Conservation (phyloP, 1,140 invertebrate species). For the Drosophila rhopaloa region DNA sequence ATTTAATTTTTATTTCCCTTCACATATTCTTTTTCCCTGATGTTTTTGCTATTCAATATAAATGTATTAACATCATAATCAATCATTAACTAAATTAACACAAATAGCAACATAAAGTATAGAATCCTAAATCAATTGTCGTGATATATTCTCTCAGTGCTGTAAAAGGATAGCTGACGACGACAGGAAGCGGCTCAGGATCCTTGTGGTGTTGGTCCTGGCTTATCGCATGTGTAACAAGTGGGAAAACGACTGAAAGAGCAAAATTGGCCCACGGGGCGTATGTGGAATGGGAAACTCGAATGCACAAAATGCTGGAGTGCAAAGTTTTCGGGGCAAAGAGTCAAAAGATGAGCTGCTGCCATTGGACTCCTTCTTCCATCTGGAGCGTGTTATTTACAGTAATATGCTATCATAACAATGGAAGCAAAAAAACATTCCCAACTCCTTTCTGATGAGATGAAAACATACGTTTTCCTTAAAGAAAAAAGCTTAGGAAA, state of each 20-base stretch:
- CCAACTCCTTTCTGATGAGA: conserved; percentile 16
- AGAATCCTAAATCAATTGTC: neutral
- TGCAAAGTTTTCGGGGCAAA: neutral
- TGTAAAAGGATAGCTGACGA: neutral
- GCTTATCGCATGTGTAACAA: conserved; percentile 51
- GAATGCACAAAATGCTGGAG: conserved; percentile 8
- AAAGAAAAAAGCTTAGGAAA: neutral
- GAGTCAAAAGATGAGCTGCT: neutral
- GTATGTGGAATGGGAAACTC: neutral
- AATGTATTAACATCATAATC: no score
- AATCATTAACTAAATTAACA: no score
- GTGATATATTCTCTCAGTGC: neutral
- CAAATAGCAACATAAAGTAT: no score
- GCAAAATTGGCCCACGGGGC: neutral
- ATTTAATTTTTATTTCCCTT: no score
- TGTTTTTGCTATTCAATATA: no score
- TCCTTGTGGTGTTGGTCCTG: conserved; percentile 18
- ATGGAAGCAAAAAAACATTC: conserved; percentile 14
- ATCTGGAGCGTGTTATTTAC: conserved; percentile 39
- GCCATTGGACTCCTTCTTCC: neutral
- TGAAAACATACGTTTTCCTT: conserved; percentile 10
- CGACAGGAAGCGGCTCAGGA: conserved; percentile 17
- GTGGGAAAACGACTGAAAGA: conserved; percentile 37
- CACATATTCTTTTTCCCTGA: no score
- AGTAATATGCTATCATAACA: conserved; percentile 50